phyloP scores from a whole-genome alignment of 2,888 invertebrate species.

The Leistus spinibarbis region DNA sequence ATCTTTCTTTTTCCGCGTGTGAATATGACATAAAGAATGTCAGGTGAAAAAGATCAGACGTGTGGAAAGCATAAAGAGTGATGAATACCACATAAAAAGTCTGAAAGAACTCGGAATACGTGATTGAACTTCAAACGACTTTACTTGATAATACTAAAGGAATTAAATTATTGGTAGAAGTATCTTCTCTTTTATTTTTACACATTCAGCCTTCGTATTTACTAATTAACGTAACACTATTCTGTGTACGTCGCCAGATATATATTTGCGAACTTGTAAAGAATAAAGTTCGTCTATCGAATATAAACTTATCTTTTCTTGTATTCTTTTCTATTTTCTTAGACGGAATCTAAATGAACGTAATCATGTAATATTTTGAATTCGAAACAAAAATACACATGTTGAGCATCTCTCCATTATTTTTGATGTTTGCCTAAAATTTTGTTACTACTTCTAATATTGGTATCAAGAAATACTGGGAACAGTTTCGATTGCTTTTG shows the following conservation, averaged over 20 bases:
- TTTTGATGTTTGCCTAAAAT: too few species aligned
- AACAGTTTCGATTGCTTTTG: too few species aligned
- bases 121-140: background rate
- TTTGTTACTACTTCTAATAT: too few species aligned
- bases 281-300: background rate
- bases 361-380: too few species aligned
- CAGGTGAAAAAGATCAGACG: background rate
- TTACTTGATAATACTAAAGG: background rate
- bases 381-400: too few species aligned
- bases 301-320: too few species aligned
- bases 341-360: too few species aligned
- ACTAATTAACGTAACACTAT: background rate
- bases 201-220: background rate
- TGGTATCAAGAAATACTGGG: too few species aligned
- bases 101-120: background rate
- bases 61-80: background rate
- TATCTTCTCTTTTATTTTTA: background rate
- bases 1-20: background rate
- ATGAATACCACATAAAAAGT: background rate
- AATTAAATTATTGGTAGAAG: background rate
- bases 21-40: background rate
- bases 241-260: background rate
- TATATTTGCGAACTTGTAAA: background rate
- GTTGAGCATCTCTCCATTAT: too few species aligned
- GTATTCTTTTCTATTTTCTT: too few species aligned